Percentiles rank a stretch among this genome's conserved stretches.
Conservation (phyloP, 2,888 invertebrate species). For the Omphaloscelis lunosa region DNA sequence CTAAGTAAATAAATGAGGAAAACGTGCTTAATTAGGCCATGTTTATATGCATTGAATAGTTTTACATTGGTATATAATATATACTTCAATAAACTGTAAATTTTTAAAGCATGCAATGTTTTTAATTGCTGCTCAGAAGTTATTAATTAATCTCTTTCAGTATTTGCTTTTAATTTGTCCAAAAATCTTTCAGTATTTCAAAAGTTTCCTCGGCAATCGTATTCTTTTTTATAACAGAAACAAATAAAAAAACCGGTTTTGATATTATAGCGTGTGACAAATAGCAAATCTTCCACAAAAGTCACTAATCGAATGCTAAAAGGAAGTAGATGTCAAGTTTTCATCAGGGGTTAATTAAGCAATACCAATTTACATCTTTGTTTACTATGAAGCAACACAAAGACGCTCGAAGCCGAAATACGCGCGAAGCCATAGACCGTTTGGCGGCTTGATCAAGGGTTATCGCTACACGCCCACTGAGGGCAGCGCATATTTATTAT, state of each 20-base stretch:
- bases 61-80: neutral
- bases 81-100: neutral
- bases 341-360: neutral
- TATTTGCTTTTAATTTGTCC: neutral
- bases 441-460: constrained; percentile 83
- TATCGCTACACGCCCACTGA: constrained; percentile 79
- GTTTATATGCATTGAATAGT: constrained; percentile 1
- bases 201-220: neutral
- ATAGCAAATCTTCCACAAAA: neutral
- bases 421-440: constrained; percentile 75
- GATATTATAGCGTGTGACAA: neutral
- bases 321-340: constrained; percentile 7
- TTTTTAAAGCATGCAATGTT: neutral
- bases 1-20: constrained; percentile 22
- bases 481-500: constrained; percentile 70
- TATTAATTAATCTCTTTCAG: neutral
- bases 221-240: neutral
- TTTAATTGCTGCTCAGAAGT: no score
- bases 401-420: constrained; percentile 61
- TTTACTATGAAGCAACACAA: constrained; percentile 62
- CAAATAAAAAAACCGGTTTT: neutral
- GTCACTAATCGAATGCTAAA: neutral
- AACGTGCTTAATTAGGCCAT: constrained; percentile 5
- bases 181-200: neutral
- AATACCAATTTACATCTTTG: constrained; percentile 31